Conservation (phyloP, 2,888 invertebrate species). For the Epinotia bilunana region DNA sequence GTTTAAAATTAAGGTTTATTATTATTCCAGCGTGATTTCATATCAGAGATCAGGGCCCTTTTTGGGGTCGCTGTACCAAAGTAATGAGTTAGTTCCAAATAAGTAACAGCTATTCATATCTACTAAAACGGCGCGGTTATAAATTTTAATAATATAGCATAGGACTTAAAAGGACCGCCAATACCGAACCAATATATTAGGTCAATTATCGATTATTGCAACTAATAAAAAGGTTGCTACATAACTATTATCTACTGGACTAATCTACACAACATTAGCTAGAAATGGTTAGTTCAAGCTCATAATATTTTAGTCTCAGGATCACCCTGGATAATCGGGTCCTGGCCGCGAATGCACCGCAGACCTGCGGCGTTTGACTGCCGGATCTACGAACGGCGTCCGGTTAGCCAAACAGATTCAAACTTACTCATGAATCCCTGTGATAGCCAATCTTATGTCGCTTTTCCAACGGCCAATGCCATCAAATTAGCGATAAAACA, state of each 20-base stretch:
- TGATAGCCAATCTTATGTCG: neutral
- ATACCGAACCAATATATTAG: neutral
- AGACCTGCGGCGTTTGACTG: constrained; percentile 13
- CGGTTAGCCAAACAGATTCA: constrained; percentile 29
- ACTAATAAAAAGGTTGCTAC: neutral
- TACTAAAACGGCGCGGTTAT: no score
- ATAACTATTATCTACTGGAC: neutral
- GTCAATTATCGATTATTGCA: neutral
- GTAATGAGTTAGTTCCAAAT: neutral
- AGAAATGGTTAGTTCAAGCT: neutral
- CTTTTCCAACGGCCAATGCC: no score
- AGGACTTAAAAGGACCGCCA: neutral
- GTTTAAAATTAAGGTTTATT: no score
- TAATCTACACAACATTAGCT: neutral
- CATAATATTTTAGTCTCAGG: neutral
- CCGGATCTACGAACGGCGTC: constrained; percentile 5
- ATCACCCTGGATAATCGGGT: neutral
- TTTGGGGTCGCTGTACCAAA: neutral
- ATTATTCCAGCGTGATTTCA: neutral
- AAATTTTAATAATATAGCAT: no score
- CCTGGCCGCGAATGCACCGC: neutral
- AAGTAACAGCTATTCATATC: no score
- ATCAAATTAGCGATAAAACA: no score
- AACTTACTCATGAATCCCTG: neutral
- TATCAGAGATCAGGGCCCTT: neutral